These are phyloP conservation scores for Porites lutea DNA, from an alignment of 64 coral and sea anemone species.

Conservation along the genomic window DNA sequence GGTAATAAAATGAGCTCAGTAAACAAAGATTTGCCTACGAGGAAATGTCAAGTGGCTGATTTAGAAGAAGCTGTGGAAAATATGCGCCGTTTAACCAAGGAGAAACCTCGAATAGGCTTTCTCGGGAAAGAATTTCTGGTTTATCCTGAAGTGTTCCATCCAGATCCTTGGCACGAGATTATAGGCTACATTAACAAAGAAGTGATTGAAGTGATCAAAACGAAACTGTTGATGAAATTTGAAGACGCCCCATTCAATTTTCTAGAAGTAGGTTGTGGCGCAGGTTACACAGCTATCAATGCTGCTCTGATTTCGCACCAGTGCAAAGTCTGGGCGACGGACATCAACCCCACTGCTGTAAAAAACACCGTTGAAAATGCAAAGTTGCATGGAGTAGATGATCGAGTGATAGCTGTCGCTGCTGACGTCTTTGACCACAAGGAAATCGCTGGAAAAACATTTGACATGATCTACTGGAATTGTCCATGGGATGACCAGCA, in stretches of 20 bases:
- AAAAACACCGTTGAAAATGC: conserved; percentile 46
- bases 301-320: background rate
- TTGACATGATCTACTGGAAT: conserved; percentile 52
- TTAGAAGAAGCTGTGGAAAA: too few relatives aligned
- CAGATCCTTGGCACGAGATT: background rate
- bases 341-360: conserved; percentile 22
- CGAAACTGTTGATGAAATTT: background rate
- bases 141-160: conserved; percentile 27
- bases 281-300: background rate
- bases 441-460: background rate
- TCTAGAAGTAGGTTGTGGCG: conserved; percentile 43
- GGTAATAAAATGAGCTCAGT: too few relatives aligned
- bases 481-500: background rate
- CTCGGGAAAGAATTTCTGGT: conserved; percentile 25
- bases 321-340: conserved; percentile 32
- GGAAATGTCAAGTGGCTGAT: too few relatives aligned
- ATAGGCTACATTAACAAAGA: background rate
- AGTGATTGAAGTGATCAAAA: background rate
- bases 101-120: too few relatives aligned
- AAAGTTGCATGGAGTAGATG: conserved; percentile 27
- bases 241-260: background rate
- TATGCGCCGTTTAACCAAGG: too few relatives aligned
- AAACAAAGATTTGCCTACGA: too few relatives aligned
- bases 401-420: background rate
- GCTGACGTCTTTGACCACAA: conserved; percentile 34